phyloP scores from a whole-genome alignment of 2,888 invertebrate species.

The Orgyia antiqua region DNA sequence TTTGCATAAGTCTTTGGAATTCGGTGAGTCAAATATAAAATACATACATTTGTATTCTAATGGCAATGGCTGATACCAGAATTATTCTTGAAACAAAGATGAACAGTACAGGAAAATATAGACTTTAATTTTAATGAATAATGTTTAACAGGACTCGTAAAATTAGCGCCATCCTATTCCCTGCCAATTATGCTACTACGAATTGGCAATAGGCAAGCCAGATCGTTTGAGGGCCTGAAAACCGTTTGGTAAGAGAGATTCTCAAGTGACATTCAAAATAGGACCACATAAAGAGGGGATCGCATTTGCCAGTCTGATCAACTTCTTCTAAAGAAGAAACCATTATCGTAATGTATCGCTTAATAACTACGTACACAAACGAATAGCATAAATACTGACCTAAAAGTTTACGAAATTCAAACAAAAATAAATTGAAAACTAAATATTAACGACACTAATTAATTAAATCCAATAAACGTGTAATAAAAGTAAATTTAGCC shows the following conservation, averaged over 20 bases:
- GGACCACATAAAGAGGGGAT: too few relatives aligned
- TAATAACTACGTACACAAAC: not conserved
- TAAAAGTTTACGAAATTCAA: too few relatives aligned
- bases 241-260: too few relatives aligned
- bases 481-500: slow-evolving; percentile 2
- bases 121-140: not conserved
- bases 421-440: not conserved
- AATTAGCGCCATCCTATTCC: too few relatives aligned
- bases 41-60: slow-evolving; percentile 24
- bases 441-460: slow-evolving; percentile 2
- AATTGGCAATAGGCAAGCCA: too few relatives aligned
- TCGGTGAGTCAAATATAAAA: slow-evolving; percentile 30
- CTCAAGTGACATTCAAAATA: too few relatives aligned
- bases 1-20: slow-evolving; percentile 25
- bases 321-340: too few relatives aligned
- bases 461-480: slow-evolving; percentile 1
- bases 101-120: slow-evolving; percentile 4
- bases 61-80: slow-evolving; percentile 13
- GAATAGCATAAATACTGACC: too few relatives aligned
- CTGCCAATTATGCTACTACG: too few relatives aligned
- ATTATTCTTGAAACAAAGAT: slow-evolving; percentile 31
- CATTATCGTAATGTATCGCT: too few relatives aligned
- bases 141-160: not conserved
- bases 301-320: too few relatives aligned
- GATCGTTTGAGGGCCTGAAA: too few relatives aligned